phyloP scores from a whole-genome alignment of 2,797 vertebrate species.

The Eleutherodactylus coqui region DNA sequence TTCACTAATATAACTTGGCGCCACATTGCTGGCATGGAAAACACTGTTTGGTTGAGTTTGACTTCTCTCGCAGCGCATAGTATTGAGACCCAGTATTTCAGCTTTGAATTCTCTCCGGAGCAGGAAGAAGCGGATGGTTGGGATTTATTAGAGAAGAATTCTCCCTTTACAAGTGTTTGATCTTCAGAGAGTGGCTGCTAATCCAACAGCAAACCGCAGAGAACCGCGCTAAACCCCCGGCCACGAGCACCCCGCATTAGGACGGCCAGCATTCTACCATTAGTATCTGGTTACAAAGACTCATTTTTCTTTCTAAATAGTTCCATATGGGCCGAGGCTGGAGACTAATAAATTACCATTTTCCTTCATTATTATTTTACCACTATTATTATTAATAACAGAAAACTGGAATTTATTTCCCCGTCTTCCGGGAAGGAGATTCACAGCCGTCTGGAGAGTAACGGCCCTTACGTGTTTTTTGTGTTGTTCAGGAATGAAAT shows the following conservation, averaged over 20 bases:
- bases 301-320: conserved; percentile 47
- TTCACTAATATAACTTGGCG: neutral
- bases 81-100: conserved; percentile 5
- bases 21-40: neutral
- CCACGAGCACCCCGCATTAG: neutral
- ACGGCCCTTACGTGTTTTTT: neutral
- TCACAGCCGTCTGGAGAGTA: neutral
- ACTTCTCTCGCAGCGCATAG: neutral
- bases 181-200: conserved; percentile 28
- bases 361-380: conserved; percentile 44
- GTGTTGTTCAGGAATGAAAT: neutral
- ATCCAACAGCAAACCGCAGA: conserved; percentile 33
- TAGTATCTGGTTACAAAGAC: conserved; percentile 52
- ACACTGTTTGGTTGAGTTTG: neutral
- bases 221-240: neutral
- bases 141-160: conserved; percentile 42
- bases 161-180: conserved; percentile 31
- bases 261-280: conserved; percentile 17
- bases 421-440: neutral
- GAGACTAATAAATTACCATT: conserved; percentile 44
- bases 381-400: conserved; percentile 44
- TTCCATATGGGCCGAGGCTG: conserved; percentile 52
- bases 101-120: neutral
- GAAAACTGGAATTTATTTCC: conserved; percentile 8
- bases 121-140: conserved; percentile 7